These are phyloP conservation scores for Pelochelys cantorii DNA, from an alignment of 2,797 vertebrate species.

Conservation along the genomic window DNA sequence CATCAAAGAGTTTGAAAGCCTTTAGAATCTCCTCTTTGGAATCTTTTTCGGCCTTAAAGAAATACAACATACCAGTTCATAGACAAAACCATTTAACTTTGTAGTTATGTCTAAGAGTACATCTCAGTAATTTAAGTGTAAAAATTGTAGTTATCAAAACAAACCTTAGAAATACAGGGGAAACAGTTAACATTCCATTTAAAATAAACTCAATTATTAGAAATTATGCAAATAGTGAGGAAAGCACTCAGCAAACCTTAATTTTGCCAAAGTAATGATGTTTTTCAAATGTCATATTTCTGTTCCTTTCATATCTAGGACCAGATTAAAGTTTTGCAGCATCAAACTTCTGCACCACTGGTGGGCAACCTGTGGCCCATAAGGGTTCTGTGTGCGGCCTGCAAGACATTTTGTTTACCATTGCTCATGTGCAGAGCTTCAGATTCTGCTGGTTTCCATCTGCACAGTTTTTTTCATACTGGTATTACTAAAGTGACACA, in stretches of 20 bases:
- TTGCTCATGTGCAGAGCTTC: too few species aligned
- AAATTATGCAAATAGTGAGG: fast-evolving
- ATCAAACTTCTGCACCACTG: background rate
- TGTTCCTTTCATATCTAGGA: background rate
- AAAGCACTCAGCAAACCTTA: background rate
- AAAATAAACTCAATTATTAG: background rate
- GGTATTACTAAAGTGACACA: too few species aligned
- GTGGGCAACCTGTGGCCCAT: too few species aligned
- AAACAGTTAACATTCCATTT: background rate
- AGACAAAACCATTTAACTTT: background rate
- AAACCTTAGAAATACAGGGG: background rate
- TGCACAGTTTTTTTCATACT: too few species aligned
- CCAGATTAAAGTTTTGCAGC: background rate
- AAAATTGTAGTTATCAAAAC: background rate
- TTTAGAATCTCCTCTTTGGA: constrained; percentile 97
- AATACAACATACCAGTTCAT: background rate
- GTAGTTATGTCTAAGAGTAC: background rate
- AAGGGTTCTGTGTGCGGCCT: too few species aligned
- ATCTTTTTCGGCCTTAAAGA: constrained; percentile 92
- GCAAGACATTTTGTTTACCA: too few species aligned
- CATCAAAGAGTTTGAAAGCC: constrained; percentile 95
- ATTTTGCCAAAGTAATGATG: background rate
- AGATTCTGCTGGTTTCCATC: too few species aligned
- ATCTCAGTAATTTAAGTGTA: background rate
- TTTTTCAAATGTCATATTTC: background rate